Evolutionary conservation across 2,113 vertebrate genomes (phyloP).

Genomic region (Brachypodius melanocephalos): DNA sequence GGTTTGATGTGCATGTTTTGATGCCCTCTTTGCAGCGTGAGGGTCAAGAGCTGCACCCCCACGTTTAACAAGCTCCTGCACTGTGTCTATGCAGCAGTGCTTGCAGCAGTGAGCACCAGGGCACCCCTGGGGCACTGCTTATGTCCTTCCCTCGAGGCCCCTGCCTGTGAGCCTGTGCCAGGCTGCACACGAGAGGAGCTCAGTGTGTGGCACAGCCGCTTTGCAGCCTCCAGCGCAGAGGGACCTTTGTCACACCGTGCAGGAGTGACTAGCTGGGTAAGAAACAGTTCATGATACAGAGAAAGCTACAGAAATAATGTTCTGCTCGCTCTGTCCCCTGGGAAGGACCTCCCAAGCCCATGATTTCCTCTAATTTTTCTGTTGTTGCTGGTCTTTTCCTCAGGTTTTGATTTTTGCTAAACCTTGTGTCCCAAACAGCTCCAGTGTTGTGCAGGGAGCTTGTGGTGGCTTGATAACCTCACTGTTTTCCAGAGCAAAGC

Average conservation of each 20-base stretch:
- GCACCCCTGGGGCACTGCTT: not conserved
- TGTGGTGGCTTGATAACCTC: not conserved
- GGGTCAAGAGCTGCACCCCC: rapidly evolving
- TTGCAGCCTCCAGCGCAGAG: not conserved
- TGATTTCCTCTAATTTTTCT: not conserved
- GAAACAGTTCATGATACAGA: not conserved
- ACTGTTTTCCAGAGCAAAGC: not conserved
- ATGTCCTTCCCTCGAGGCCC: not conserved
- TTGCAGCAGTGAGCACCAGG: not conserved
- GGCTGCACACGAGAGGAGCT: not conserved
- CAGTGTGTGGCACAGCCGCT: rapidly evolving
- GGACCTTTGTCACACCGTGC: rapidly evolving
- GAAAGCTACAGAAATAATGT: not conserved
- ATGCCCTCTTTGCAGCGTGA: not conserved
- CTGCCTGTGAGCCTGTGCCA: not conserved
- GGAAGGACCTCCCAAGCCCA: not conserved
- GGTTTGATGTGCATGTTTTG: not conserved
- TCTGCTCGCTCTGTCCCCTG: not conserved
- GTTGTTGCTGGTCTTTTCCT: not conserved
- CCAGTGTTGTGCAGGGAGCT: not conserved
- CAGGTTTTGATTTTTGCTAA: not conserved
- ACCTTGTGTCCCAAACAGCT: not conserved
- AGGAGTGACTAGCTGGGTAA: not conserved
- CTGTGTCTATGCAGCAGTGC: not conserved
- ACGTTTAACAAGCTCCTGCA: rapidly evolving